Evolutionary conservation across 2,797 vertebrate species (phyloP), one percentile per base, ranked within the genome.

Genomic region (Falco novaeseelandiae): DNA sequence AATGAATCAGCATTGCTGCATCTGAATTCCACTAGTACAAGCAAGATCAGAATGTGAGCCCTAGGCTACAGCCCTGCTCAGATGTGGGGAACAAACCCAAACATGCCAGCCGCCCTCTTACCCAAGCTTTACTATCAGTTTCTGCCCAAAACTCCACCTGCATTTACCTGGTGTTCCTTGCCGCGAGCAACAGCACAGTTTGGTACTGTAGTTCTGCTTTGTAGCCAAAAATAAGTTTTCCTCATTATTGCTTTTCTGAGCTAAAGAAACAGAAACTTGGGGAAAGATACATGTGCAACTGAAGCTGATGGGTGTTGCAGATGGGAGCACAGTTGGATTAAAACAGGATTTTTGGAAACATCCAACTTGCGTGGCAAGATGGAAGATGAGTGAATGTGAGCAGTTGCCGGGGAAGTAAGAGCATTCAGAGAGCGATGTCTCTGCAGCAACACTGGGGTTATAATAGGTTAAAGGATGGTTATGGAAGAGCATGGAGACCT

Each of bases 71-170:
- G 89, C 80, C 78, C n/a, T 12, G 62, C 93, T 96, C 85, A 80
- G 95, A 85, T 90, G 95, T 94, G 95, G 90, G 71, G 71, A 90
- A n/a, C 90, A 88, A 88, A 93, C 59, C 90, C 87, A 25, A 92
- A 87, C 87, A 55, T 2, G 83, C 86, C 94, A 67, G 25, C 22
- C 32, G 1, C 42, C 54, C 36, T 83, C 69, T 19, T 63, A 30
- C 32, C 62, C 51, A 14, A 57, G n/a, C 46, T 76, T 69, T 36
- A 40, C 90, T 10, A 25, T 30, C 74, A n/a, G 0, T 27, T 83
- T 42, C 82, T 91, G 85, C 94, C 95, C 93, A 48, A 51, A 91
- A 18, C 85, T 69, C 82, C 87, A 74, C 87, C 93, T 70, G 89
- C 69, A 4, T 74, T 67, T 25, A 16, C 91, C 74, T 0, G 44